Percentiles rank a stretch among this genome's conserved stretches.
Evolutionary conservation across 2,888 invertebrate species (phyloP).

Genomic region (Hydrotaea diabolus): DNA sequence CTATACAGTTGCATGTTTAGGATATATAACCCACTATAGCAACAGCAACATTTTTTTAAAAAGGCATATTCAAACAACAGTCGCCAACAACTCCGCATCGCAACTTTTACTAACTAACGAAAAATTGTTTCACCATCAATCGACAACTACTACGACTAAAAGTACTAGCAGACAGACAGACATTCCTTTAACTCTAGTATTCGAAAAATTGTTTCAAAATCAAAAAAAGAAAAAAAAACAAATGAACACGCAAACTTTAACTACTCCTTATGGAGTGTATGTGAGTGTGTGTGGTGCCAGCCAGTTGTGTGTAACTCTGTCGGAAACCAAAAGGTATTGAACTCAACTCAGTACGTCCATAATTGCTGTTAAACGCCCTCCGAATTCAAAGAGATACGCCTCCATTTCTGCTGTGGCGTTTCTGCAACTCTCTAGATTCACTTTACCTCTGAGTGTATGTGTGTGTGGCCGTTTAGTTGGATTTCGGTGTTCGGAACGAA

Average conservation of each 20-base stretch:
- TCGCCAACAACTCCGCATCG: constrained; percentile 10
- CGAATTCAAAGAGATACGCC: constrained; percentile 60
- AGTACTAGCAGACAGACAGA: background rate
- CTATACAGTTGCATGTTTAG: constrained; percentile 66
- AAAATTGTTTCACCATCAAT: constrained; percentile 8
- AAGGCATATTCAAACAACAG: no score
- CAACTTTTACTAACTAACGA: constrained; percentile 18
- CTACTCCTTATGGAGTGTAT: constrained; percentile 5
- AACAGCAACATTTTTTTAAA: constrained; percentile 6
- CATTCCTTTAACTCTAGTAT: constrained; percentile 39
- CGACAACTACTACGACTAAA: background rate
- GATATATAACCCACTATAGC: constrained; percentile 36
- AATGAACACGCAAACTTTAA: constrained; percentile 44
- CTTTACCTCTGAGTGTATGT: background rate
- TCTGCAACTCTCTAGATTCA: constrained; percentile 4
- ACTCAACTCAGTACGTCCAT: constrained; percentile 43
- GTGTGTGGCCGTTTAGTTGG: constrained; percentile 1
- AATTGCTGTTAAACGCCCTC: constrained; percentile 65
- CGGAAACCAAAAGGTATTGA: constrained; percentile 62
- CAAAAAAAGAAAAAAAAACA: background rate
- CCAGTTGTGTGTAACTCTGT: constrained; percentile 15
- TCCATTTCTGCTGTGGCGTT: constrained; percentile 13
- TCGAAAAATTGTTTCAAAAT: constrained; percentile 37
- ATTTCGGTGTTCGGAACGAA: background rate
- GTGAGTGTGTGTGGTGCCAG: constrained; percentile 48